Percentiles rank a stretch among this genome's conserved stretches.
Conservation (phyloP, 2,113 vertebrate species). For the Australoheros scitulus region DNA sequence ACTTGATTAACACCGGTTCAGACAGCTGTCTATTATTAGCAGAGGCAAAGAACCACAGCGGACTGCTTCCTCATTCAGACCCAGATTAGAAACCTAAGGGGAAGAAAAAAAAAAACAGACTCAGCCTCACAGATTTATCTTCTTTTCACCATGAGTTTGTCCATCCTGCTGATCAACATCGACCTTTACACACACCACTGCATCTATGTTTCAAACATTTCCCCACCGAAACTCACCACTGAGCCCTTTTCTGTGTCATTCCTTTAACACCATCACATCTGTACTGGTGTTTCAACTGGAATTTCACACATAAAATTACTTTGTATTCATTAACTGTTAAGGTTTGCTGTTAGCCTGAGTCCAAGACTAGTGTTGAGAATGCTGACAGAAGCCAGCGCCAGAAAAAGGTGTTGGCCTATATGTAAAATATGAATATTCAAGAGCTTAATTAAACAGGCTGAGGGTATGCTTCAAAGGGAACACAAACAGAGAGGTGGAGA, state of each 20-base stretch:
- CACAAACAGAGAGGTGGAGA: constrained; percentile 50
- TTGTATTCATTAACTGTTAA: constrained; percentile 1
- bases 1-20: constrained; percentile 39
- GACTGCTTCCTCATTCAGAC: constrained; percentile 43
- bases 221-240: background rate
- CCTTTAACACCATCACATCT: constrained; percentile 13
- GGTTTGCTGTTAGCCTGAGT: background rate
- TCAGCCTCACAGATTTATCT: constrained; percentile 8
- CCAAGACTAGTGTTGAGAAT: constrained; percentile 13
- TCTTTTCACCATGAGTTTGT: background rate
- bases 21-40: constrained; percentile 61
- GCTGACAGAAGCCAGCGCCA: constrained; percentile 12
- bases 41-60: constrained; percentile 12
- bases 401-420: constrained; percentile 55
- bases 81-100: constrained; percentile 41
- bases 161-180: background rate
- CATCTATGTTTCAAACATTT: constrained; percentile 3
- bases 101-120: background rate
- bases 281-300: constrained; percentile 6
- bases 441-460: constrained; percentile 60
- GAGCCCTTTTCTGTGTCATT: background rate
- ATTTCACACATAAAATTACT: constrained; percentile 18
- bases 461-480: constrained; percentile 60
- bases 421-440: constrained; percentile 72
- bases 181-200: background rate